Evolutionary conservation across 1,140 invertebrate genomes (phyloP).

Genomic region (Doryteuthis pealeii): DNA sequence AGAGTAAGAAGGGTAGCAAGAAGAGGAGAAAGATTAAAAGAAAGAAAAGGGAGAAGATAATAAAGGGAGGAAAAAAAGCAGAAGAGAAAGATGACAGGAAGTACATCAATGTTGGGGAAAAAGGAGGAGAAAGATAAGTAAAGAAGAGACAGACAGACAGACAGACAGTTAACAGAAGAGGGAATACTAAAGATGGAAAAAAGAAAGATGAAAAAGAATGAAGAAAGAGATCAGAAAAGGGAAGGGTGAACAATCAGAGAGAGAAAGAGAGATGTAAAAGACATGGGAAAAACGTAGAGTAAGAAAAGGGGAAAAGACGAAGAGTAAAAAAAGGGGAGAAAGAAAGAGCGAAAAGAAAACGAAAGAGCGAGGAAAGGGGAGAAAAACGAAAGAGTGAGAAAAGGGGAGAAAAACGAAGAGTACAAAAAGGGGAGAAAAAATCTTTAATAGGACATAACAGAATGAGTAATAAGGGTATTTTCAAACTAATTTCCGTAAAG

Average conservation of each 20-base stretch:
- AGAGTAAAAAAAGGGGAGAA: too few species aligned
- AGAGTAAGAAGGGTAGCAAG: not conserved
- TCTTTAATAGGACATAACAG: too few species aligned
- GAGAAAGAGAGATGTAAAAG: conserved; percentile 1
- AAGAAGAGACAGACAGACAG: not conserved
- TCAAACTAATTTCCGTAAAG: too few species aligned
- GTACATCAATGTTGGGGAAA: too few species aligned
- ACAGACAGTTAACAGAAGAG: not conserved
- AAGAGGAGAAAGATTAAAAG: not conserved
- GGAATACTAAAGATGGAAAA: not conserved
- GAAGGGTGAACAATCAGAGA: not conserved
- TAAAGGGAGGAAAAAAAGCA: not conserved
- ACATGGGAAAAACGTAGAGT: not conserved
- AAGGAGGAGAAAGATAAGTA: not conserved
- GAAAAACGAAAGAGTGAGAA: not conserved
- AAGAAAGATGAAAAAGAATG: not conserved
- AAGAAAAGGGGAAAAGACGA: not conserved
- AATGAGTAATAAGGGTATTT: too few species aligned
- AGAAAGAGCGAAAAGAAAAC: too few species aligned
- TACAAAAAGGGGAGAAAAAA: too few species aligned
- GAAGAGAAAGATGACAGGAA: not conserved
- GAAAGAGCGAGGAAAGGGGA: too few species aligned
- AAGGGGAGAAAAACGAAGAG: not conserved
- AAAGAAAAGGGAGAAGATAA: not conserved
- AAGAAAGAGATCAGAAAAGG: not conserved